A percentile compares a stretch with the other conserved stretches of the same genome.
These are phyloP conservation scores for Lophius piscatorius DNA, from an alignment of 2,113 vertebrate species.

Conservation along the genomic window DNA sequence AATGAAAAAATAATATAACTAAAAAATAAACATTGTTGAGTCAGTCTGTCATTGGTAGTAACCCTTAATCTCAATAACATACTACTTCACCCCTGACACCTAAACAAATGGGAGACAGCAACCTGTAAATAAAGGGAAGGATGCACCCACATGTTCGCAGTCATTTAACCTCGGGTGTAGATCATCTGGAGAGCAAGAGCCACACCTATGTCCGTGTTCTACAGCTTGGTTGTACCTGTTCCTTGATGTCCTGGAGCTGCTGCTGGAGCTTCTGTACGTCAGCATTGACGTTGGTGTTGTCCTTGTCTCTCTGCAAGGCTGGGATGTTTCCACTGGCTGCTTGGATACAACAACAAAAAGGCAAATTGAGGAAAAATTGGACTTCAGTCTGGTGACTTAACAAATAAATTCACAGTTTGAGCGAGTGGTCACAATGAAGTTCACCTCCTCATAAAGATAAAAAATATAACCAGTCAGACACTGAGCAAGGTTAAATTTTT, in stretches of 20 bases:
- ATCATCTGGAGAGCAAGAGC: neutral
- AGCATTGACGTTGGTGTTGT: constrained; percentile 98
- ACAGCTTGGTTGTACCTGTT: constrained; percentile 84
- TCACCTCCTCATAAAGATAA: constrained; percentile 18
- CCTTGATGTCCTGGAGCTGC: constrained; percentile 98
- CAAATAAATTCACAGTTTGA: constrained; percentile 1
- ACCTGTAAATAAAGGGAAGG: neutral
- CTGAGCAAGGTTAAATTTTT: neutral
- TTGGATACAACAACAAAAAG: constrained; percentile 30
- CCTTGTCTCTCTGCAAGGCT: constrained; percentile 95
- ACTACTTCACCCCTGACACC: too few species aligned
- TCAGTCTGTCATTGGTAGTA: too few species aligned
- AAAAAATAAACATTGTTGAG: too few species aligned
- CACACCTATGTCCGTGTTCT: too few species aligned
- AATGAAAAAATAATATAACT: too few species aligned
- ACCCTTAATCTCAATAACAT: too few species aligned
- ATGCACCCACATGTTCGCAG: neutral
- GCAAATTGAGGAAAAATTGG: constrained; percentile 11
- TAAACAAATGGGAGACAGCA: neutral
- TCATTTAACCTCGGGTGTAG: neutral
- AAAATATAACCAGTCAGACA: too few species aligned
- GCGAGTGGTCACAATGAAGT: constrained; percentile 9
- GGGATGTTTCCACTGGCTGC: constrained; percentile 96
- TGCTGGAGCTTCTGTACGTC: constrained; percentile 98
- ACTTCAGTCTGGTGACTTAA: constrained; percentile 4